Percentiles rank a stretch among this genome's conserved stretches.
Evolutionary conservation across 2,888 invertebrate genomes (phyloP).

Genomic region (Rhodophaea formosa): DNA sequence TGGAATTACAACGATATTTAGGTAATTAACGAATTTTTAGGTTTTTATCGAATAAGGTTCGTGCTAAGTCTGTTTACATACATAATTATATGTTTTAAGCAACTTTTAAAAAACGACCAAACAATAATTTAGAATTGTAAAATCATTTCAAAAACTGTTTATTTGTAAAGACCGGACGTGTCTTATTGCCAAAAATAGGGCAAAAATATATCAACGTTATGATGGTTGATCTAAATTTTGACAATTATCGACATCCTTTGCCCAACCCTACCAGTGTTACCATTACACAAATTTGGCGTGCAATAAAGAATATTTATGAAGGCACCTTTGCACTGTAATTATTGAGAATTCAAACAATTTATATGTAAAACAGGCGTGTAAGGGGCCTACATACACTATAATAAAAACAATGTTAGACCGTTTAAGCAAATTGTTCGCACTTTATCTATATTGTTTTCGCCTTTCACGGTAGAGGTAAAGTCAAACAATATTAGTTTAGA

Average conservation of each 20-base stretch:
- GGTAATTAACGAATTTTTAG: too few relatives aligned
- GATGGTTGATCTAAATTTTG: too few relatives aligned
- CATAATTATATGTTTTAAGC: too few relatives aligned
- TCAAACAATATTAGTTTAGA: background rate
- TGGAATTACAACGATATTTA: too few relatives aligned
- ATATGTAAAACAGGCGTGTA: conserved; percentile 55
- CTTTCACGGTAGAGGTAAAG: background rate
- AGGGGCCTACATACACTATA: conserved; percentile 1
- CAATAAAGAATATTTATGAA: conserved; percentile 69
- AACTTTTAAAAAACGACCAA: too few relatives aligned
- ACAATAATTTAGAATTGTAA: too few relatives aligned
- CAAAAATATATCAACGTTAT: too few relatives aligned
- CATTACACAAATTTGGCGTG: conserved; percentile 56
- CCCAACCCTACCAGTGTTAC: conserved; percentile 17
- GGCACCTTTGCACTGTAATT: conserved; percentile 58
- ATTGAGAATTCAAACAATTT: conserved; percentile 58
- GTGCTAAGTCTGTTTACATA: too few relatives aligned
- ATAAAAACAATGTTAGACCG: conserved; percentile 12
- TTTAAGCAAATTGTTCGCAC: conserved; percentile 4
- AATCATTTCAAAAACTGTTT: too few relatives aligned
- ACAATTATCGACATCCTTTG: background rate
- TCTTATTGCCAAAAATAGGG: too few relatives aligned
- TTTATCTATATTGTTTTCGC: background rate
- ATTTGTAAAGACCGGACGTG: too few relatives aligned
- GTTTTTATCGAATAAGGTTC: too few relatives aligned